A percentile compares a stretch with the other conserved stretches of the same genome.
Conservation (phyloP, 2,113 vertebrate species). For the Coryphaenoides rupestris region DNA sequence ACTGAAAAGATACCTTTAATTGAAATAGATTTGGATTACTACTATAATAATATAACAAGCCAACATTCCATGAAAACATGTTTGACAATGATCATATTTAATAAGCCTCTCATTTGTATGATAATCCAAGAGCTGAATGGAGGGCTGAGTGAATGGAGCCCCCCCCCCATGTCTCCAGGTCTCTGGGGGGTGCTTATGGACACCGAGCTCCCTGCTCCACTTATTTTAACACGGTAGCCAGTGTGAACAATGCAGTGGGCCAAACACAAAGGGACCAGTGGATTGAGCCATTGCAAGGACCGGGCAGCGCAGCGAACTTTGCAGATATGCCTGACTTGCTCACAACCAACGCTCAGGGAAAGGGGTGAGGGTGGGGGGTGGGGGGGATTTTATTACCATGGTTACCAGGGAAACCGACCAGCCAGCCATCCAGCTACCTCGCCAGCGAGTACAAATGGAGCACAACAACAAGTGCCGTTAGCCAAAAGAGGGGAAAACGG, state of each 20-base stretch:
- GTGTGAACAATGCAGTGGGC: background rate
- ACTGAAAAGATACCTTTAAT: too few relatives aligned
- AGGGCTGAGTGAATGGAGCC: background rate
- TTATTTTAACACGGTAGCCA: slow-evolving; percentile 14
- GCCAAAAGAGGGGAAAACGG: slow-evolving; percentile 9
- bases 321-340: slow-evolving; percentile 55
- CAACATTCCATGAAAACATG: too few relatives aligned
- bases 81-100: background rate
- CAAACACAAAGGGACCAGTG: slow-evolving; percentile 16
- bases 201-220: background rate
- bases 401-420: slow-evolving; percentile 51
- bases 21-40: too few relatives aligned
- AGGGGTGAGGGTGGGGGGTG: slow-evolving; percentile 38
- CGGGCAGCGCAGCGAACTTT: slow-evolving; percentile 28
- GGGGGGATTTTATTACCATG: slow-evolving; percentile 62
- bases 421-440: slow-evolving; percentile 33
- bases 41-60: too few relatives aligned
- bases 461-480: slow-evolving; percentile 36
- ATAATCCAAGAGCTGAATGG: too few relatives aligned
- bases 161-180: background rate
- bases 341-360: slow-evolving; percentile 44
- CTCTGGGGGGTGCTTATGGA: background rate
- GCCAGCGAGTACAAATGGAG: slow-evolving; percentile 45
- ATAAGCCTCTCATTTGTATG: too few relatives aligned
- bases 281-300: background rate